Base-by-base conservation (phyloP, 2,113 vertebrate genomes). In the Thunnus maccoyii region DNA sequence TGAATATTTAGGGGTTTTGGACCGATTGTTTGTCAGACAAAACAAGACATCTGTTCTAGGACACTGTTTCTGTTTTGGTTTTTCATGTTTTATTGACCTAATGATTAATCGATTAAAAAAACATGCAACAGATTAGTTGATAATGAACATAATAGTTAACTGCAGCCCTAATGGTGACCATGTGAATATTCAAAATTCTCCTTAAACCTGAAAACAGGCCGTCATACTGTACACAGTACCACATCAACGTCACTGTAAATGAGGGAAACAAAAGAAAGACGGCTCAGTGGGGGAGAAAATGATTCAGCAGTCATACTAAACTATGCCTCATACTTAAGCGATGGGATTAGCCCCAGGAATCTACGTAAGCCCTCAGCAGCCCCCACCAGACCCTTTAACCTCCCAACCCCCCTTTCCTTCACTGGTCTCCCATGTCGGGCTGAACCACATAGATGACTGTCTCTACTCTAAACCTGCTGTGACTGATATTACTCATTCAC, bases 311-410 rank as follows among this genome's bases (percentile, higher is more conserved):
- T 73, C 79, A 78, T 82, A 83, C 72, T 76, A 82, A 90, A 86
- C 58, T 44, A 84, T 66, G 80, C 81, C 83, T 81, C 55, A 18
- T 77, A 78, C 80, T 85, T 88, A 93, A 89, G 75, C 27, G 1
- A 44, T 41, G 64, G 76, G 94, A 93, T 95, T 93, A 95, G 75
- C 84, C 73, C 58, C 60, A 92, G 92, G 91, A 94, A 94, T 94
- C 89, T 81, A 52, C 72, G 27, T 94, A 95, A 94, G 88, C 90
- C 86, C 61, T 58, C 76, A 86, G 85, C 78, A 72, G 64, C 82
- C 78, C 66, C 79, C 56, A 46, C 64, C 79, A 50, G 27, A 66
- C 69, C 79, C 55, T 54, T 78, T 54, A 66, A 64, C 56, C 58
- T 64, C 20, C 15, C 44, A 2, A 1, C 30, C 9, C 65, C 54